phyloP scores from a whole-genome alignment of 2,113 vertebrate genomes.

The Mormyrus iriodes region DNA sequence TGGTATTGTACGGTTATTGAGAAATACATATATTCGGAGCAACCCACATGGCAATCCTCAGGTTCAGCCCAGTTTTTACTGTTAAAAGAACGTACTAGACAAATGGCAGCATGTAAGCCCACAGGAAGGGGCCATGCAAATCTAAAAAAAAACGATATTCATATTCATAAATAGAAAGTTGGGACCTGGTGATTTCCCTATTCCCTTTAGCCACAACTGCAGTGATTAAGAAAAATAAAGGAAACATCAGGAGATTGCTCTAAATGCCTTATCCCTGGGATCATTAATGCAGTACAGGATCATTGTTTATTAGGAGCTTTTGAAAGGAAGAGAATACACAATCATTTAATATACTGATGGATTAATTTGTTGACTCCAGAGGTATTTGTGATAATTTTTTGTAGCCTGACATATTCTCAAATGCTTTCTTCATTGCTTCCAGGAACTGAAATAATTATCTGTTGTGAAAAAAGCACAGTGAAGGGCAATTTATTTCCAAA shows the following conservation, averaged over 20 bases:
- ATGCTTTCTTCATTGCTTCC: slow-evolving; percentile 5
- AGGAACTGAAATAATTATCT: slow-evolving; percentile 21
- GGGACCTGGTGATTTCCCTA: not conserved
- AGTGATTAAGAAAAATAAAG: slow-evolving; percentile 23
- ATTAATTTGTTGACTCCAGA: slow-evolving; percentile 21
- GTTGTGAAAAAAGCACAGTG: not conserved
- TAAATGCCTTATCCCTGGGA: slow-evolving; percentile 29
- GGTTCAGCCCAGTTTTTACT: not conserved
- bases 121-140: not conserved
- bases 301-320: slow-evolving; percentile 20
- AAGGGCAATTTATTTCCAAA: not conserved
- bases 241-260: slow-evolving; percentile 21
- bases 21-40: not conserved
- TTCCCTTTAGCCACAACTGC: not conserved
- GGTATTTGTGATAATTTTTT: slow-evolving; percentile 12
- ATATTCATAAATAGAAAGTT: slow-evolving; percentile 21
- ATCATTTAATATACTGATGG: slow-evolving; percentile 26
- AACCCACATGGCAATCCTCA: not conserved
- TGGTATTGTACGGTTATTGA: not conserved
- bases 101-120: slow-evolving; percentile 2
- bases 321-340: slow-evolving; percentile 12
- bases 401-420: not conserved
- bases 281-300: slow-evolving; percentile 31
- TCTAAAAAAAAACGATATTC: slow-evolving; percentile 17
- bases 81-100: not conserved